Percentiles rank a stretch among this genome's conserved stretches.
These are phyloP conservation scores for Parambassis ranga DNA, from an alignment of 2,797 vertebrate genomes.

Conservation along the genomic window DNA sequence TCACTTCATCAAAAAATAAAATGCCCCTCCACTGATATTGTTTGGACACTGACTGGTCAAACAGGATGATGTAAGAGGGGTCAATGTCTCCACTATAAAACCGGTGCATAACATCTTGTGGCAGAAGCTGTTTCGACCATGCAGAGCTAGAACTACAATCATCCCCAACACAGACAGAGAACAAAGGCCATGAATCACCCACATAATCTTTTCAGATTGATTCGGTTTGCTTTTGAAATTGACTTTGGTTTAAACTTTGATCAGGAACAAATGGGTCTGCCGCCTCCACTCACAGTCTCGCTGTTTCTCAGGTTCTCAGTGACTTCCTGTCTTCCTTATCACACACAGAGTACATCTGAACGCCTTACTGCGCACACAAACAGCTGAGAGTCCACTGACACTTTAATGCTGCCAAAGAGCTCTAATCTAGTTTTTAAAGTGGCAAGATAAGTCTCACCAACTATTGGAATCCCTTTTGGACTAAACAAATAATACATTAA, in stretches of 20 bases:
- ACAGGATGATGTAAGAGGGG: neutral
- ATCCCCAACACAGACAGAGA: constrained; percentile 18
- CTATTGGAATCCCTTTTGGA: neutral
- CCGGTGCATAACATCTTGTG: neutral
- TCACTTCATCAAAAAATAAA: neutral
- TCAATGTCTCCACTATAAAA: neutral
- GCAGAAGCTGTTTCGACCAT: constrained; percentile 11
- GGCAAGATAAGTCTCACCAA: constrained; percentile 8
- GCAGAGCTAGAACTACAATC: constrained; percentile 1
- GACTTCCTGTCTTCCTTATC: constrained; percentile 35
- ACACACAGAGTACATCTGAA: constrained; percentile 25
- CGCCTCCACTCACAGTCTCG: constrained; percentile 41
- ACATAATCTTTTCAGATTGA: constrained; percentile 33
- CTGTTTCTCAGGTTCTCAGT: constrained; percentile 46
- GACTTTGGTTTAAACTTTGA: constrained; percentile 59
- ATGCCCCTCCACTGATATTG: neutral
- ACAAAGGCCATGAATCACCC: constrained; percentile 34
- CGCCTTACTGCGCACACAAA: constrained; percentile 26
- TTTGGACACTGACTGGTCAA: neutral
- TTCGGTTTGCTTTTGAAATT: constrained; percentile 52
- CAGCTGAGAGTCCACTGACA: neutral
- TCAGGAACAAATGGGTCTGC: constrained; percentile 58
- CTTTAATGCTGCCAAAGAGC: constrained; percentile 11
- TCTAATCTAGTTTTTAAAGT: constrained; percentile 6
- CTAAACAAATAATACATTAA: too few relatives aligned